These are phyloP conservation scores for Andrena marginata DNA, from an alignment of 2,888 invertebrate genomes.

Conservation along the genomic window DNA sequence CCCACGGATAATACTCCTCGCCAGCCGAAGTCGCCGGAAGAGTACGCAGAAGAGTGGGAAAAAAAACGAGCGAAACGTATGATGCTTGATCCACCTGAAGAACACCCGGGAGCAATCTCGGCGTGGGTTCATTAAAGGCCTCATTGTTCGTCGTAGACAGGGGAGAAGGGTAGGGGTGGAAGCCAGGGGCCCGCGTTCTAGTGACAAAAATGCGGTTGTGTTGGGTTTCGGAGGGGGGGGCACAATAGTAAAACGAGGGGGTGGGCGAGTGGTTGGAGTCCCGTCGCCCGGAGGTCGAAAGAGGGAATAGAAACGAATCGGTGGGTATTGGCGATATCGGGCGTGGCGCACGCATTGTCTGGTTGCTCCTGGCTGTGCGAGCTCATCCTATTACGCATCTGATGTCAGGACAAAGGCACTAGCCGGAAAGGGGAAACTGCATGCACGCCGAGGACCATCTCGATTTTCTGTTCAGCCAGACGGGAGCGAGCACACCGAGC, in stretches of 20 bases:
- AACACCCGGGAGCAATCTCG: constrained; percentile 31
- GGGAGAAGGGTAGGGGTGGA: not conserved
- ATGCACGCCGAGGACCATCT: constrained; percentile 40
- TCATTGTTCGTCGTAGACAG: constrained; percentile 57
- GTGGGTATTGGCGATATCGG: constrained; percentile 67
- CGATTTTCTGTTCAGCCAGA: constrained; percentile 48
- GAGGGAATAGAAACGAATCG: constrained; percentile 60
- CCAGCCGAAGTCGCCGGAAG: not conserved
- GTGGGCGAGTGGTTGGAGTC: constrained; percentile 30
- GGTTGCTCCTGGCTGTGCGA: constrained; percentile 44
- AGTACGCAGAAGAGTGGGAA: not conserved
- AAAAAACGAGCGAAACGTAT: not conserved
- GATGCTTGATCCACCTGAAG: constrained; percentile 11
- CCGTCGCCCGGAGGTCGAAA: constrained; percentile 55
- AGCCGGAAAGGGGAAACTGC: constrained; percentile 65
- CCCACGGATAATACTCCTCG: constrained; percentile 3
- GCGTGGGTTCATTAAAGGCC: constrained; percentile 53
- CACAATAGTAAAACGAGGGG: constrained; percentile 41
- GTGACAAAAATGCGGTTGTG: constrained; percentile 42
- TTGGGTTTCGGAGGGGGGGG: not conserved
- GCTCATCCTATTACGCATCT: constrained; percentile 70
- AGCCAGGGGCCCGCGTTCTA: constrained; percentile 25
- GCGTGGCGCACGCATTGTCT: constrained; percentile 68
- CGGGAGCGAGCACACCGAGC: not conserved
- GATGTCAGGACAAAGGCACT: constrained; percentile 67